Conservation (phyloP, 2,113 vertebrate species). For the Lepisosteus oculatus region DNA sequence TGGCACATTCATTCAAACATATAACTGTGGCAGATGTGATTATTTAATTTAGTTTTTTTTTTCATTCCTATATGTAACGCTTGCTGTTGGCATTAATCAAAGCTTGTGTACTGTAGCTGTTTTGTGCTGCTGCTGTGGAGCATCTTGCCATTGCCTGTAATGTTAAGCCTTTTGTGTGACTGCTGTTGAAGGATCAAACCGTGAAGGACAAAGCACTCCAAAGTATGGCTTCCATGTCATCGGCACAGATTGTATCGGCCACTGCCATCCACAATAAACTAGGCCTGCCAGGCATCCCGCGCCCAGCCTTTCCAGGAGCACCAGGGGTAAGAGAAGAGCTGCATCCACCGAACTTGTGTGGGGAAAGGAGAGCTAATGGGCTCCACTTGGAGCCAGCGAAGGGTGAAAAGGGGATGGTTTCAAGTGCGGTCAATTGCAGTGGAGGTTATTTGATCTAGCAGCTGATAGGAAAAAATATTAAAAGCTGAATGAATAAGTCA, state of each 20-base stretch:
- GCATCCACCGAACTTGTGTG: conserved; percentile 27
- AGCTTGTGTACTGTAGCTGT: conserved; percentile 65
- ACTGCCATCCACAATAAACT: conserved; percentile 99
- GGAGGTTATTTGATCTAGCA: conserved; percentile 29
- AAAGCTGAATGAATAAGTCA: conserved; percentile 24
- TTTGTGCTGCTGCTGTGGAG: conserved; percentile 61
- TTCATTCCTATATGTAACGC: conserved; percentile 26
- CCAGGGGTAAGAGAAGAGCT: conserved; percentile 82
- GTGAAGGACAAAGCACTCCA: conserved; percentile 99
- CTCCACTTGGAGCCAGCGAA: no score
- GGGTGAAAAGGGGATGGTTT: neutral
- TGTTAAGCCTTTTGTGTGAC: conserved; percentile 79
- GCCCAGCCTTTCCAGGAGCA: conserved; percentile 90
- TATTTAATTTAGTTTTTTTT: neutral
- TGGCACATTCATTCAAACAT: conserved; percentile 35
- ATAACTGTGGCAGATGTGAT: conserved; percentile 10
- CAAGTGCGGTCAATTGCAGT: conserved; percentile 36
- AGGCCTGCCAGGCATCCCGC: conserved; percentile 95
- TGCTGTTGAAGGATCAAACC: conserved; percentile 97
- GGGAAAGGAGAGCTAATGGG: no score
- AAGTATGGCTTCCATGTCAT: conserved; percentile 99
- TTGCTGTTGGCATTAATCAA: conserved; percentile 54
- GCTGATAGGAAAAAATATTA: conserved; percentile 33
- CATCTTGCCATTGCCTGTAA: conserved; percentile 36
- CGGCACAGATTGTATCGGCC: conserved; percentile 98